phyloP scores from a whole-genome alignment of 2,113 vertebrate genomes.

The Sinocyclocheilus grahami region DNA sequence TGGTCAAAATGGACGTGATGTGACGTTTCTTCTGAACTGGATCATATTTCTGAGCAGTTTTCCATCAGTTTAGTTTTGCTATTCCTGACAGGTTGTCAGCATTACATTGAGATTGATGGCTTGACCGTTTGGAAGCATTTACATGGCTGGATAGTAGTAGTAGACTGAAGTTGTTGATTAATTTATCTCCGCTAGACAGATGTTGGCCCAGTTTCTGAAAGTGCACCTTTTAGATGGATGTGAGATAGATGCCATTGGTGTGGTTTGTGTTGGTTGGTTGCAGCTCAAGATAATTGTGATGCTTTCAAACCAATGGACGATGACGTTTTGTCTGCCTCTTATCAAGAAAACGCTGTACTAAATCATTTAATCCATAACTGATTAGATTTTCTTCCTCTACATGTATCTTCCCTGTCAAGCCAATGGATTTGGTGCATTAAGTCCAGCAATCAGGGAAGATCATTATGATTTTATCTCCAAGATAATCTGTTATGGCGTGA shows the following conservation, averaged over 20 bases:
- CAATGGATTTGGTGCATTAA: not conserved
- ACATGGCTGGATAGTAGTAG: not conserved
- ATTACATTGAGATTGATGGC: not conserved
- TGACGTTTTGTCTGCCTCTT: not conserved
- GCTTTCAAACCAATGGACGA: not conserved
- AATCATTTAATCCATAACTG: not conserved
- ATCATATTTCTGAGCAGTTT: not conserved
- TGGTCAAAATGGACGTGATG: not conserved
- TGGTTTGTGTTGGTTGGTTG: not conserved
- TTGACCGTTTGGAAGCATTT: not conserved
- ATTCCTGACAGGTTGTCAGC: not conserved
- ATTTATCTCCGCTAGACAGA: not conserved
- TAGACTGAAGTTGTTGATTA: not conserved
- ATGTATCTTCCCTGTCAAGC: not conserved
- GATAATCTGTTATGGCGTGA: not conserved
- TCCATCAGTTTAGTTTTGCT: not conserved
- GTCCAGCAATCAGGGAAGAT: not conserved
- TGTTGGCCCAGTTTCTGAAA: not conserved
- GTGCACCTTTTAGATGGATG: not conserved
- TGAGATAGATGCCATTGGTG: not conserved
- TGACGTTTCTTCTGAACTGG: not conserved
- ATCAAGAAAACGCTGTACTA: not conserved
- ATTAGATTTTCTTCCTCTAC: not conserved
- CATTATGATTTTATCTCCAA: not conserved
- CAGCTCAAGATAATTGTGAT: not conserved